phyloP scores from a whole-genome alignment of 2,888 invertebrate species.

The Raillietiella orientalis region DNA sequence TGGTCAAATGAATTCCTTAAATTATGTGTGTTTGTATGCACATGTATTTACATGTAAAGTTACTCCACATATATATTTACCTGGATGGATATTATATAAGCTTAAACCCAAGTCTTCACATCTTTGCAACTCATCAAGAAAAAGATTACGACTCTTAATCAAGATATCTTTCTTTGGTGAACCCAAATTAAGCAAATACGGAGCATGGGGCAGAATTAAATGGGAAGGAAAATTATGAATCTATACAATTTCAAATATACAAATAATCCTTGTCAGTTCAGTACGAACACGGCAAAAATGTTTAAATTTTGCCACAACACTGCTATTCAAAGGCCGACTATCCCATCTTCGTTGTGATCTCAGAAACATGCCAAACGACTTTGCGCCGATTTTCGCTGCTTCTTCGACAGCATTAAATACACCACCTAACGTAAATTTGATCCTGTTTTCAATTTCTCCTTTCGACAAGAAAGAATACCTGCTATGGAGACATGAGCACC shows the following conservation, averaged over 20 bases:
- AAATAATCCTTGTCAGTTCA: too few relatives aligned
- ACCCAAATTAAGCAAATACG: conserved; percentile 16
- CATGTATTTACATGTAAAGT: too few relatives aligned
- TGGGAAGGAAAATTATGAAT: conserved; percentile 9
- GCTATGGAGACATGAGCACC: conserved; percentile 1
- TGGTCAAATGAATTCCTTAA: too few relatives aligned
- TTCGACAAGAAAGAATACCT: too few relatives aligned
- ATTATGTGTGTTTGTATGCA: too few relatives aligned
- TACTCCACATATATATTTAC: too few relatives aligned
- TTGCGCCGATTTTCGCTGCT: conserved; percentile 11
- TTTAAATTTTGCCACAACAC: conserved; percentile 11
- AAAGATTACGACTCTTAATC: conserved; percentile 12
- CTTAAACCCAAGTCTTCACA: conserved; percentile 15
- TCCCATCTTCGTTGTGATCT: conserved; percentile 12
- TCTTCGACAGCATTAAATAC: conserved; percentile 11
- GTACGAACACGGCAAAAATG: too few relatives aligned
- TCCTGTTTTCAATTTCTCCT: too few relatives aligned
- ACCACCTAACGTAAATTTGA: conserved; percentile 8
- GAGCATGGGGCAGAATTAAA: conserved; percentile 13
- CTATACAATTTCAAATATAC: not conserved
- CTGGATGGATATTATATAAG: conserved; percentile 17
- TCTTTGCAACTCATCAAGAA: conserved; percentile 15
- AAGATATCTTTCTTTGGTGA: conserved; percentile 13
- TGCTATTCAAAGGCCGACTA: conserved; percentile 10
- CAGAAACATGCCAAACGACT: conserved; percentile 12